Base-by-base conservation (phyloP, 2,888 invertebrate species). In the Scaptomyza cyrtandrae region DNA sequence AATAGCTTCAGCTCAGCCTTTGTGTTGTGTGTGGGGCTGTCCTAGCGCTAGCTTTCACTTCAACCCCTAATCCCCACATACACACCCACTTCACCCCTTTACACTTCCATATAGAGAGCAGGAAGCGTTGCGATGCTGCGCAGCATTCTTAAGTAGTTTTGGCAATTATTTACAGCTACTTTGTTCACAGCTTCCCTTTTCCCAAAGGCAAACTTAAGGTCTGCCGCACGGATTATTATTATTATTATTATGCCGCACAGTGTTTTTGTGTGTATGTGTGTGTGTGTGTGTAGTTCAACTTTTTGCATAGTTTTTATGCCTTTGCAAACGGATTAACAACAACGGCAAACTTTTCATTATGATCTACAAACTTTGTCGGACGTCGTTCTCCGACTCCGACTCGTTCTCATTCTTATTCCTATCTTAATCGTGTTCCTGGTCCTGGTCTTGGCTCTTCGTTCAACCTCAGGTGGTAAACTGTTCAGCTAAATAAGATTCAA, bases 101-200 rank as follows among this genome's bases (percentile, higher is more conserved):
- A 3, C 11, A 3, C 58, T 10, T 0, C 31, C 7, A 11, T 6
- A 19, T 58, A 10, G 33, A 9, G n/a, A 75, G 48, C 75, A 72
- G 84, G 78, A 79, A 76, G 71, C 76, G 77, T 71, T 78, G 76
- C 77, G 50, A n/a, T 50, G 74, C 78, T 84, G 85, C 75, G 76
- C 69, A 67, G 87, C 85, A 88, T 88, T 78, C 81, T 88, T 89
- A 89, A 88, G 88, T 89, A 88, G 89, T 89, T 83, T 84, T 78
- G 80, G 84, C 86, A 88, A 88, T 88, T 89, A 89, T 88, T 88
- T 88, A 83, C 88, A 89, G 86, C 82, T 86, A 83, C 79, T 78
- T 85, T 80, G 66, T 69, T 49, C 50, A 13, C 49, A 33, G 27
- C 46, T 5, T 2, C 44, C 13, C 19, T 2, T 1, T 11, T 10